A percentile compares a stretch with the other conserved stretches of the same genome.
Conservation (phyloP, 2,888 invertebrate genomes). For the Pammene aurita region DNA sequence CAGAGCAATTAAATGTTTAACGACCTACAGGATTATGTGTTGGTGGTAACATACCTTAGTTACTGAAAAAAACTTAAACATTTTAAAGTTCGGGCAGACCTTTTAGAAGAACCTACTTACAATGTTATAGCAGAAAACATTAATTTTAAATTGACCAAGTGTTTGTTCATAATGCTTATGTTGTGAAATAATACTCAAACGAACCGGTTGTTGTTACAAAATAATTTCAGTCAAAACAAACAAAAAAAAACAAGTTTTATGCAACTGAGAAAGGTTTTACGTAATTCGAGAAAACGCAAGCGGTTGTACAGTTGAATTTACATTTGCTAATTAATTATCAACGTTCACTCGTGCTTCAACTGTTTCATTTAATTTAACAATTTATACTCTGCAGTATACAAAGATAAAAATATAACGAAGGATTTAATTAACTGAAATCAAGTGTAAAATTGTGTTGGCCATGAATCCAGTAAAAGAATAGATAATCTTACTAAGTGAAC, state of each 20-base stretch:
- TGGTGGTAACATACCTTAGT: not conserved
- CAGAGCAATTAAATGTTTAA: not conserved
- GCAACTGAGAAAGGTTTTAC: conserved; percentile 26
- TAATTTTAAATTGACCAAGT: too few species aligned
- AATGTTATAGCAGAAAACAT: too few species aligned
- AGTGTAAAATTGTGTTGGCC: conserved; percentile 31
- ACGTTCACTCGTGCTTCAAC: conserved; percentile 1
- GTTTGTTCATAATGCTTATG: too few species aligned
- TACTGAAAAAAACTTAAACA: too few species aligned
- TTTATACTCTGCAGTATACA: not conserved
- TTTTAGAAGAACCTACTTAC: too few species aligned
- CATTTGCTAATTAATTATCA: conserved; percentile 14
- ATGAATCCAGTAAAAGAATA: conserved; percentile 22
- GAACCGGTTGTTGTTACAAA: conserved; percentile 13
- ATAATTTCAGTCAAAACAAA: conserved; percentile 5
- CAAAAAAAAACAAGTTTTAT: conserved; percentile 24
- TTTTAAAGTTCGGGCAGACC: too few species aligned
- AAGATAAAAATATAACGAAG: not conserved
- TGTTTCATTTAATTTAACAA: not conserved
- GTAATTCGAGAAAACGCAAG: conserved; percentile 31
- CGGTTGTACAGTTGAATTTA: conserved; percentile 9
- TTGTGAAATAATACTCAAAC: not conserved
- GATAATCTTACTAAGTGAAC: conserved; percentile 4
- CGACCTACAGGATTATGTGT: not conserved
- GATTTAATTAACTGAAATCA: conserved; percentile 8